Conservation (phyloP, 2,113 vertebrate species). For the Sceloporus tristichus region DNA sequence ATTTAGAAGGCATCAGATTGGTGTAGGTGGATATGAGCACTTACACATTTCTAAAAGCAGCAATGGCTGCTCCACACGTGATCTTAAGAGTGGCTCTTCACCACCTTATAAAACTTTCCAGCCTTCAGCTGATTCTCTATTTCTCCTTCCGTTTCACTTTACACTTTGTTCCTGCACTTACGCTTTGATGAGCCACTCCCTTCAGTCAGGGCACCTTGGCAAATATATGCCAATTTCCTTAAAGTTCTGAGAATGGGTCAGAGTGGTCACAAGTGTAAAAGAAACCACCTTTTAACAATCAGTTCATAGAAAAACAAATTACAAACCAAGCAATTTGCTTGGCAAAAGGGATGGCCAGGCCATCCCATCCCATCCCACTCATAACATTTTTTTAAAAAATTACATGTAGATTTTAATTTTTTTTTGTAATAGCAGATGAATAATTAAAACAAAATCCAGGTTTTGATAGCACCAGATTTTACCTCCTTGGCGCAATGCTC, state of each 20-base stretch:
- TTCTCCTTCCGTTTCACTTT: not conserved
- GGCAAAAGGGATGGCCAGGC: not conserved
- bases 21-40: not conserved
- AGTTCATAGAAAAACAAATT: not conserved
- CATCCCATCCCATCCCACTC: not conserved
- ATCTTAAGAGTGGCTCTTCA: not conserved
- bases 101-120: not conserved
- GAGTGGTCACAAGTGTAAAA: not conserved
- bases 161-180: not conserved
- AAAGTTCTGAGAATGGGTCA: not conserved
- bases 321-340: not conserved
- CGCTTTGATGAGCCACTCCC: not conserved
- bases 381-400: too few relatives aligned
- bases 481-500: constrained; percentile 79
- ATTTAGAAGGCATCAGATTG: not conserved
- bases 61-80: not conserved
- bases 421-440: not conserved
- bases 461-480: constrained; percentile 37
- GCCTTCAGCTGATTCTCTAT: not conserved
- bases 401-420: not conserved
- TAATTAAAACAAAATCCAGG: not conserved
- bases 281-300: not conserved
- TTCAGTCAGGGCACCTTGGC: not conserved
- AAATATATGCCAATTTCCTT: not conserved
- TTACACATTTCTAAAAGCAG: not conserved